Evolutionary conservation across 2,888 invertebrate species (phyloP), one percentile per base, ranked within the genome.

Genomic region (Sialis lutaria): DNA sequence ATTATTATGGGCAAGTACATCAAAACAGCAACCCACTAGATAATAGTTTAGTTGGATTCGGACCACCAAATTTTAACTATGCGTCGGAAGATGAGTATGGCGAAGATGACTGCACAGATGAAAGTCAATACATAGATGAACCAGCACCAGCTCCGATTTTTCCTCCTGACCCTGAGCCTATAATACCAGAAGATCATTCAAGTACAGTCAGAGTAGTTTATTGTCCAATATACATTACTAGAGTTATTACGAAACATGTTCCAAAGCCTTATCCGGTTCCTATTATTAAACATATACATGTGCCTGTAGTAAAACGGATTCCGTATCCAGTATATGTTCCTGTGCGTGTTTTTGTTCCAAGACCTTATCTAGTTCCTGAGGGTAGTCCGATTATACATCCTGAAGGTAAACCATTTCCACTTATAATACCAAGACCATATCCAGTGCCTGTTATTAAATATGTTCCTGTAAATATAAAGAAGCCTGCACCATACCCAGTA

Each of bases 401-500:
- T 12, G 62, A 64, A 33, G 61, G 62, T 12, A 61, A 64, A 53
- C 64, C 64, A 30, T 61, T 62, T 37, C 70, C 75, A 13, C 75
- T 77, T 6, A 68, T 71, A 41, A 67, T 75, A 1, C 67, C 71
- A 48, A 68, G 73, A 33, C 71, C 68, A 1, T 72, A 74, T n/a
- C 70, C 70, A 48, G 67, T 68, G 35, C 63, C 67, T n/a, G 74
- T 77, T 2, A 73, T 75, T 1, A 71, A 73, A 0, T 76, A 77
- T 1, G 72, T 78, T 9, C 61, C 69, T 47, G 70, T 79, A 0
- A 72, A 74, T 50, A 69, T 72, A 54, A 72, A 73, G 45, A 67
- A 73, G 8, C 65, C 64, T 8, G 56, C 64, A 37, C 12, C 12
- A 10, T 6, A 10, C 37, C 54, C 54, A 45, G 53, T 48, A 46